Evolutionary conservation across 2,113 vertebrate genomes (phyloP).

Genomic region (Prionailurus viverrinus): DNA sequence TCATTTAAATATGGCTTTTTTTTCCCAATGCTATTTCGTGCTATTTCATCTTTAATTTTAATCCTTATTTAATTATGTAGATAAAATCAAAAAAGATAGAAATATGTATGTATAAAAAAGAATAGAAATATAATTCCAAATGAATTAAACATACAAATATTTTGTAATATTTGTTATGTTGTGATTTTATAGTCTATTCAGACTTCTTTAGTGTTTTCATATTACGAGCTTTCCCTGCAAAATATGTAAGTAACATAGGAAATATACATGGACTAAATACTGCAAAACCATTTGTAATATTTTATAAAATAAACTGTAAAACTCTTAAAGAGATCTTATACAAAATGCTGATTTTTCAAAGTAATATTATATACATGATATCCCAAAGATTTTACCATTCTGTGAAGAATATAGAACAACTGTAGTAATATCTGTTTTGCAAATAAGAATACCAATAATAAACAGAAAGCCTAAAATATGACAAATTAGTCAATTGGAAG

Average conservation of each 20-base stretch:
- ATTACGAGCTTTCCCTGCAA: conserved; percentile 32
- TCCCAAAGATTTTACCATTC: conserved; percentile 1
- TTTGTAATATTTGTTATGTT: background rate
- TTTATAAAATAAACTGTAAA: conserved; percentile 1
- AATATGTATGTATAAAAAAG: conserved; percentile 58
- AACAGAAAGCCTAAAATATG: conserved; percentile 1
- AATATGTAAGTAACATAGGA: conserved; percentile 7
- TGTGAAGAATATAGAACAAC: background rate
- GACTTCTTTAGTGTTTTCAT: background rate
- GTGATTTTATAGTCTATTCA: conserved; percentile 37
- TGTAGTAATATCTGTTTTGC: background rate
- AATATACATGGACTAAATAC: background rate
- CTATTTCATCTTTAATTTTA: conserved; percentile 85
- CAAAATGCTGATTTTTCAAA: conserved; percentile 16
- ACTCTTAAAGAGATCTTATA: conserved; percentile 29
- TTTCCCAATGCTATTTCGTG: conserved; percentile 21
- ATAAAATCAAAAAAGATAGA: conserved; percentile 45
- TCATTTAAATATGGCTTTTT: conserved; percentile 79
- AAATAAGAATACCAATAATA: conserved; percentile 35
- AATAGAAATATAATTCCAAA: conserved; percentile 63
- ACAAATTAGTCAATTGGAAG: background rate
- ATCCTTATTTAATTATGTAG: conserved; percentile 78
- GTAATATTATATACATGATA: background rate
- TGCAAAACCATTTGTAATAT: background rate
- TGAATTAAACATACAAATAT: conserved; percentile 57